Conservation (phyloP, 2,888 invertebrate species). For the Harpagoxenus sublaevis region DNA sequence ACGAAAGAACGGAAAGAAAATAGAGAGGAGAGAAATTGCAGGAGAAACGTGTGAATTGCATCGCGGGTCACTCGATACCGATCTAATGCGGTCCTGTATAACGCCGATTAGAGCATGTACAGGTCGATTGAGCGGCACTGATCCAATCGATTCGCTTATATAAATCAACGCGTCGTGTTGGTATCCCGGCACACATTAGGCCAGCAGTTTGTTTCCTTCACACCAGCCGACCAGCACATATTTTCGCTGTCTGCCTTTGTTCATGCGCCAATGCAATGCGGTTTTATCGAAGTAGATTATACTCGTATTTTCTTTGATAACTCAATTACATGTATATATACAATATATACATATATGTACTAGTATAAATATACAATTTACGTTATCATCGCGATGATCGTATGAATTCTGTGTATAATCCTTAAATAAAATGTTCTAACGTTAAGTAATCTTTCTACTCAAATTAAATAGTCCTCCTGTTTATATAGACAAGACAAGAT, state of each 20-base stretch:
- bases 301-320: conserved; percentile 34
- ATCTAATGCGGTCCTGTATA: conserved; percentile 69
- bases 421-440: background rate
- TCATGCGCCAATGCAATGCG: conserved; percentile 38
- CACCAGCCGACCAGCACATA: conserved; percentile 31
- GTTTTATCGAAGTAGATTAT: conserved; percentile 29
- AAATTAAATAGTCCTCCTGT: background rate
- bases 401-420: background rate
- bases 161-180: conserved; percentile 79
- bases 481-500: background rate
- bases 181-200: conserved; percentile 59
- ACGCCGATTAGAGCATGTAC: conserved; percentile 55
- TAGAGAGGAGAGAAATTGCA: conserved; percentile 38
- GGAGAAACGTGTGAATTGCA: conserved; percentile 72
- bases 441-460: background rate
- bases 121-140: conserved; percentile 65
- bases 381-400: background rate
- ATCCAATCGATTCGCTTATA: conserved; percentile 69
- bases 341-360: too few species aligned
- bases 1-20: conserved; percentile 43
- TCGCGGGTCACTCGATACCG: conserved; percentile 68
- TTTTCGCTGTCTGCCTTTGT: conserved; percentile 43
- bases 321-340: conserved; percentile 25
- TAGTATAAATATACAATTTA: background rate
- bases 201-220: conserved; percentile 48